Evolutionary conservation across 2,113 vertebrate genomes (phyloP).

Genomic region (Halcyon malimbica): DNA sequence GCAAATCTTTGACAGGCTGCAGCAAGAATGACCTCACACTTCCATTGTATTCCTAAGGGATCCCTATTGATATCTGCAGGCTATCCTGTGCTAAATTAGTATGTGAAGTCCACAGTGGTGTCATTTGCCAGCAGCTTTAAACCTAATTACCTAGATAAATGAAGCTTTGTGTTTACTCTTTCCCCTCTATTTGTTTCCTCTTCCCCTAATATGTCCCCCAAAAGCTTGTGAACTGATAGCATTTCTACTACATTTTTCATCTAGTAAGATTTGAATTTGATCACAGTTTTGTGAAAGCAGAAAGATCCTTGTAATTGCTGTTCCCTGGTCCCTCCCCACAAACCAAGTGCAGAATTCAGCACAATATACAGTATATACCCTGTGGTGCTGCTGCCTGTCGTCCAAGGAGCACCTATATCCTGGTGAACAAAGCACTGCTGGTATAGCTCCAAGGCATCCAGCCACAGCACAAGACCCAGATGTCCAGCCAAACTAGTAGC

Average conservation of each 20-base stretch:
- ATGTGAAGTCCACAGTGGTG: neutral
- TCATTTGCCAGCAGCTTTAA: neutral
- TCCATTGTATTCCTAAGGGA: neutral
- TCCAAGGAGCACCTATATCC: neutral
- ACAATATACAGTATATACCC: too few species aligned
- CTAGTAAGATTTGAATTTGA: neutral
- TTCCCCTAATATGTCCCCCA: neutral
- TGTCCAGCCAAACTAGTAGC: neutral
- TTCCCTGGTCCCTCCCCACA: neutral
- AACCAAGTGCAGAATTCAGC: neutral
- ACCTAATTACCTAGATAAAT: neutral
- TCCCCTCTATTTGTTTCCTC: neutral
- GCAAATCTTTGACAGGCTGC: neutral
- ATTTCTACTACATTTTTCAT: neutral
- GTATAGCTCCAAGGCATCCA: neutral
- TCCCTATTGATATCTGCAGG: neutral
- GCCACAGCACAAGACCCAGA: neutral
- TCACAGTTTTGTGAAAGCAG: neutral
- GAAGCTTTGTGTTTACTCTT: neutral
- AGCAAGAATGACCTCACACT: neutral
- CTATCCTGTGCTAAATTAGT: neutral
- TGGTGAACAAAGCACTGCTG: neutral
- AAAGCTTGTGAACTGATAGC: neutral
- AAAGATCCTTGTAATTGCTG: neutral
- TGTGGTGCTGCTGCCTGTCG: neutral